Evolutionary conservation across 2,888 invertebrate species (phyloP), one percentile per base, ranked within the genome.

Genomic region (Sarcophaga rosellei): DNA sequence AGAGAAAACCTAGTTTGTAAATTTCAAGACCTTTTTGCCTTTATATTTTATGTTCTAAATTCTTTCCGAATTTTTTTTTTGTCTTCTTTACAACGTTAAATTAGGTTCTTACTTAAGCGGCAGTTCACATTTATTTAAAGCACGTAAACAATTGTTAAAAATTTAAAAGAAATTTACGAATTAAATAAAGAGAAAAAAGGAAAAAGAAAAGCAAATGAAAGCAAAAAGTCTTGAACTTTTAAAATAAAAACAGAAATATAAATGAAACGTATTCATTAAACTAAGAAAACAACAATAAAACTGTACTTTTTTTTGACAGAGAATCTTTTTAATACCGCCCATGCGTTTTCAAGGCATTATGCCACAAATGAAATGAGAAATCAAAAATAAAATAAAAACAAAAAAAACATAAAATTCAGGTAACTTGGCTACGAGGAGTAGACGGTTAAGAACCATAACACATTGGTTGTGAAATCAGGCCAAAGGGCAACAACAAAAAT

Each of bases 241-340:
- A 10, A 53, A 69, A 53, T 35, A 45, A 53, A 45, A 21, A 68
- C 11, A 15, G 4, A 70, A 70, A n/a, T 8, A 12, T 68, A 35
- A 35, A 35, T 35, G 35, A 35, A 35, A 35, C 8, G 35, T 1
- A 35, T 35, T 11, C 4, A 17, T 23, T 63, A 21, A 35, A 35
- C 35, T 10, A 4, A n/a, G 62, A 62, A 21, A 47, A 68, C 53
- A 5, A 5, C 62, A 61, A 63, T 63, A 63, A 62, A 65, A 75
- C 75, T 76, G 75, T 76, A 66, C 75, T 66, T 76, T 57, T 53
- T 76, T 66, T 65, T 76, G 65, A 57, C 12, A 53, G 8, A 17
- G 10, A 45, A 62, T 62, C 23, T 70, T 3, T 72, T 15, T 20
- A n/a, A 44, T 11, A 57, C n/a, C 75, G 10, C 74, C 23, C 74